Percentiles rank a stretch among this genome's conserved stretches.
phyloP scores from a whole-genome alignment of 2,888 invertebrate species.

The Ectemnius continuus region DNA sequence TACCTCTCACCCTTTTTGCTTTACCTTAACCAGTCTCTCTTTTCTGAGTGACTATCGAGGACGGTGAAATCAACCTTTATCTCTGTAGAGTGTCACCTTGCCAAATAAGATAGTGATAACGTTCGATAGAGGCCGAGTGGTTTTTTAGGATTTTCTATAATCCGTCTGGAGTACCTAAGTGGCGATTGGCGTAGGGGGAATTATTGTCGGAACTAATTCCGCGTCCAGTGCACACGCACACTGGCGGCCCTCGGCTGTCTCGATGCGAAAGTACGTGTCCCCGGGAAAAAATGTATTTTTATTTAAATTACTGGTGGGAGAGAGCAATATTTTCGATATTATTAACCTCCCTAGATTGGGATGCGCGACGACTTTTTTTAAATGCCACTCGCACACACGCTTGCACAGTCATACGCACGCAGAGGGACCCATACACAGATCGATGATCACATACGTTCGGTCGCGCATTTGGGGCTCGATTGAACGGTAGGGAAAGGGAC shows the following conservation, averaged over 20 bases:
- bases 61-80: constrained; percentile 57
- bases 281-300: constrained; percentile 37
- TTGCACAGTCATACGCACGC: neutral
- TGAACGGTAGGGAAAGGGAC: constrained; percentile 8
- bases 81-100: constrained; percentile 17
- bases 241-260: neutral
- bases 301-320: constrained; percentile 44
- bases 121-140: no score
- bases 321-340: constrained; percentile 53
- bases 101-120: no score
- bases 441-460: constrained; percentile 1
- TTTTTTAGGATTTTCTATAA: neutral
- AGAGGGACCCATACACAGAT: neutral
- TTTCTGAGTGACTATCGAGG: constrained; percentile 41
- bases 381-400: constrained; percentile 9
- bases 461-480: neutral
- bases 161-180: constrained; percentile 31
- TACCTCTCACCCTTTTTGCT: constrained; percentile 7
- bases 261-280: neutral
- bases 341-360: constrained; percentile 44
- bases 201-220: constrained; percentile 30
- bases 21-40: constrained; percentile 20
- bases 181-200: constrained; percentile 42
- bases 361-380: constrained; percentile 29
- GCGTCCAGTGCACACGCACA: neutral